Base-by-base conservation (phyloP, 2,113 vertebrate species). In the Megaleporinus macrocephalus region DNA sequence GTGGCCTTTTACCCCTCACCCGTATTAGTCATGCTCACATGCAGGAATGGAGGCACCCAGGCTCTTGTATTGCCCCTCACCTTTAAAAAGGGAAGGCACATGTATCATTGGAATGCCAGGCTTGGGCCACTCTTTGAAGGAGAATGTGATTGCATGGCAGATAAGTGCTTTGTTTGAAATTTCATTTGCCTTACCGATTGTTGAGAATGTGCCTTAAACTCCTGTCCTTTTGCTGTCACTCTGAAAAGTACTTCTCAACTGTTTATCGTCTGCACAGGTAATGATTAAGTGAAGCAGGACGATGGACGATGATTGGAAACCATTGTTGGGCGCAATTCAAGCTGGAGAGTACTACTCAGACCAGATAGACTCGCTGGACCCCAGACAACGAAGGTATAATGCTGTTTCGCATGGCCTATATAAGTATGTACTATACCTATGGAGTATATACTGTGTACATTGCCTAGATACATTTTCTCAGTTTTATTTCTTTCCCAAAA, bases 241-340 rank as follows among this genome's bases (percentile, higher is more conserved):
- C 41, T 44, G 9, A 51, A 15, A 36, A 44, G 41, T 9, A 44
- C 11, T 44, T 55, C 44, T 14, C 20, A 5, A 16, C 33, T 76
- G 15, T 61, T 2, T 68, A 0, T 61, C 16, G 7, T 53, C 11
- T 80, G 20, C 55, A 26, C 77, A 86, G 84, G 86, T 79, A 44
- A 89, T 86, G 81, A 61, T 3, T 70, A 59, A 61, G 55, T 69
- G 7, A 77, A 77, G 47, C 66, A 49, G 4, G 24, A 86, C 76
- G 65, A 95, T 94, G 94, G 94, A 94, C 79, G 92, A 94, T 0
- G 91, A 93, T 53, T 68, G 77, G 82, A 89, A 85, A 85, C 92
- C 93, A 33, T 85, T 95, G 69, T 83, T 94, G 72, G 87, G 78
- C 84, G 85, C 91, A 0, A 87, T 87, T 76, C 86, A 81, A 53